Evolutionary conservation across 2,797 vertebrate species (phyloP), one percentile per base, ranked within the genome.

Genomic region (Anguilla megastoma): DNA sequence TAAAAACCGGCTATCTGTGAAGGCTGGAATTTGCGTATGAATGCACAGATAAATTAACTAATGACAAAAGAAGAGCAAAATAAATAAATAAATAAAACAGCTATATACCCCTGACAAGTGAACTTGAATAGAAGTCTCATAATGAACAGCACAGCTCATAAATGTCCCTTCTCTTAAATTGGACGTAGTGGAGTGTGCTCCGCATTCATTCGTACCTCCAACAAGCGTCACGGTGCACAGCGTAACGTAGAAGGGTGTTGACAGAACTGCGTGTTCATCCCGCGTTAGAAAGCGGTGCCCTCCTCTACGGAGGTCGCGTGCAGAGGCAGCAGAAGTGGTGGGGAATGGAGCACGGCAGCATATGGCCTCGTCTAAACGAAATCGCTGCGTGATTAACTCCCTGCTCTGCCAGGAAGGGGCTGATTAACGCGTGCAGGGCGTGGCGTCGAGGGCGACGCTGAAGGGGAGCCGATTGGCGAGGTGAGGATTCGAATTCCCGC

Each of bases 351-450:
- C 89, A 89, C 30, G 54, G 89, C 88, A 88, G 88, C 93, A 91
- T 92, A 91, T 90, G 91, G 89, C 89, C 87, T 83, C 82, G 88
- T 79, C 80, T 91, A 93, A 92, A 94, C 95, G 92, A 92, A 92
- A 88, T 92, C 89, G 89, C 88, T 89, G 89, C 91, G 93, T 89
- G 41, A 48, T 86, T 24, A 86, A 71, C 41, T 45, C 60, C 85
- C n/a, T 48, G 90, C 94, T 93, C 92, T 94, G 93, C 91, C 90
- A 87, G 48, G 82, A 87, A 90, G 87, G 90, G 80, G 91, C 88
- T 90, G 90, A 94, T 93, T 88, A 90, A 89, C 85, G 76, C 88
- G 92, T 91, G 91, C 89, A 88, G 79, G 56, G 76, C 18, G 3
- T 36, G 90, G 88, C 90, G 83, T 83, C 60, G 54, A 87, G 88